Base-by-base conservation (phyloP, 2,113 vertebrate genomes). In the Mesoclemmys tuberculata region DNA sequence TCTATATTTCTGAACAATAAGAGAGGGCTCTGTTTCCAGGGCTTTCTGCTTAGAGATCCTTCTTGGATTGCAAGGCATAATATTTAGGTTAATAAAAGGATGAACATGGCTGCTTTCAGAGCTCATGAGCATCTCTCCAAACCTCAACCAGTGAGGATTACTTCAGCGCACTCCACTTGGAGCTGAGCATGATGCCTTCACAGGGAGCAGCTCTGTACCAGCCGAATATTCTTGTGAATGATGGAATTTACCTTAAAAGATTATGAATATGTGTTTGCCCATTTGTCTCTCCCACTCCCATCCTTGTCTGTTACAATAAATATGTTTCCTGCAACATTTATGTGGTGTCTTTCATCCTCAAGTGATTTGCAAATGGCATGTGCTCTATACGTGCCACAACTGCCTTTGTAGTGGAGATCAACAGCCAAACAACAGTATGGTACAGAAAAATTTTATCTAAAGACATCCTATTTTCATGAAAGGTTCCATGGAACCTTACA, bases 11-110 rank as follows among this genome's bases (percentile, higher is more conserved):
- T 14, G 8, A 9, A 14, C 14, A 88, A 85, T 81, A 71, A 51
- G 2, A 48, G 4, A 1, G 4, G 2, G 1, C 0, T 13, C 38
- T 54, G 51, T 92, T 55, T 44, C 27, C 51, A 5, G 78, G 81
- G 21, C 44, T 4, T 95, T 41, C 81, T 82, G 4, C 87, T 52
- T 22, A 83, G 5, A 56, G 35, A 54, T 27, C 31, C 5, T 51
- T 3, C 85, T 89, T 3, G 56, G 49, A 19, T 31, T 81, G 31
- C 68, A 58, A 85, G 49, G 29, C 88, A 46, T n/a, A 89, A 46
- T 46, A 4, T 24, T 46, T 26, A 27, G 85, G 8, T 3, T 24
- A 22, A 74, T 74, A 46, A 77, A 77, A 44, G 11, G 71, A 74
- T 74, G n/a, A 38, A 44, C 21, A 41, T 74, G 22, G 71, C 41